Evolutionary conservation across 2,888 invertebrate genomes (phyloP).

Genomic region (Chymomyza caudatula): DNA sequence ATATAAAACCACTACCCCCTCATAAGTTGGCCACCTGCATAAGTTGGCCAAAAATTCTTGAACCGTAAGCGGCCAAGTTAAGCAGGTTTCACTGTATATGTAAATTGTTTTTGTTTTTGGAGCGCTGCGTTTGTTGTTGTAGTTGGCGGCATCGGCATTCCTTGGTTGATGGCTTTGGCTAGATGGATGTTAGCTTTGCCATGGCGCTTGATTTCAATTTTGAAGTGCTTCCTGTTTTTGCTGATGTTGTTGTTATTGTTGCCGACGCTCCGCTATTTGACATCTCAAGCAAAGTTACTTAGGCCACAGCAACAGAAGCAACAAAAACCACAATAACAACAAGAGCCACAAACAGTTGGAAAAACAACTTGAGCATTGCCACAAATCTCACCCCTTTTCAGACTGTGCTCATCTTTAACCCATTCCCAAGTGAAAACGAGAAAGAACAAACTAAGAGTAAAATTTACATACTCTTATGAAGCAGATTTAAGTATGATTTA

Average conservation of each 20-base stretch:
- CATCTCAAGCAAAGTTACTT: constrained; percentile 67
- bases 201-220: constrained; percentile 68
- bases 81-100: no score
- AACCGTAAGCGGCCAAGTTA: no score
- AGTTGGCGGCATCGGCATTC: constrained; percentile 34
- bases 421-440: neutral
- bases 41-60: no score
- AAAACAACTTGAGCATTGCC: constrained; percentile 48
- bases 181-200: neutral
- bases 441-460: neutral
- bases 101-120: constrained; percentile 3
- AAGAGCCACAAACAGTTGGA: constrained; percentile 52
- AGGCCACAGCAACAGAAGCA: constrained; percentile 36
- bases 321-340: constrained; percentile 26
- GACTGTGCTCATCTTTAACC: neutral
- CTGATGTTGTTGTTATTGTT: constrained; percentile 31
- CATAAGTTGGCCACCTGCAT: no score
- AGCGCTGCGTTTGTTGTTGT: constrained; percentile 16
- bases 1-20: no score
- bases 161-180: neutral
- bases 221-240: constrained; percentile 64
- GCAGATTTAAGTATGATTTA: neutral
- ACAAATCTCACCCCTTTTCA: neutral
- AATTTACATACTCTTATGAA: neutral
- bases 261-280: constrained; percentile 53